Evolutionary conservation across 2,888 invertebrate species (phyloP).

Genomic region (Chymomyza procnemis): DNA sequence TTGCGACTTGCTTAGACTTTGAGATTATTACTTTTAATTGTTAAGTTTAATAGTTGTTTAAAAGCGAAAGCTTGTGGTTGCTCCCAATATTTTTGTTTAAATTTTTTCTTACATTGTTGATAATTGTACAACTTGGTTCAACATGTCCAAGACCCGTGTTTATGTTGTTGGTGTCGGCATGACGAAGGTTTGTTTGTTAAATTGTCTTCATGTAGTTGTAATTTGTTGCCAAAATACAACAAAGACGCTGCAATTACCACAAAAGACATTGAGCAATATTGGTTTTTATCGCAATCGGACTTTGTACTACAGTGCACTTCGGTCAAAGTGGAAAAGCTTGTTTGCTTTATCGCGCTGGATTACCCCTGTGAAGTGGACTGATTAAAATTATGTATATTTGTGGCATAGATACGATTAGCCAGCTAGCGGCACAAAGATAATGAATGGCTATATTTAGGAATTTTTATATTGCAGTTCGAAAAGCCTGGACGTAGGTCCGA

Average conservation of each 20-base stretch:
- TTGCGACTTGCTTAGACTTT: neutral
- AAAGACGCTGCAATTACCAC: slow-evolving; percentile 23
- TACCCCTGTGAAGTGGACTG: neutral
- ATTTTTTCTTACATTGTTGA: neutral
- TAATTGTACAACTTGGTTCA: neutral
- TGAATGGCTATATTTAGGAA: neutral
- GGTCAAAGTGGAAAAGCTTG: slow-evolving; percentile 36
- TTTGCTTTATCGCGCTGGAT: neutral
- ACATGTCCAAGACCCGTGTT: slow-evolving; percentile 80
- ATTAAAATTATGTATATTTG: neutral
- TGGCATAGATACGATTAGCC: neutral
- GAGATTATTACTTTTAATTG: neutral
- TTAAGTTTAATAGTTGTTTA: slow-evolving; percentile 34
- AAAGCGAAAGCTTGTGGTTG: slow-evolving; percentile 25
- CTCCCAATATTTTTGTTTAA: neutral
- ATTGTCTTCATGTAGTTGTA: neutral
- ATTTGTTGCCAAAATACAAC: neutral
- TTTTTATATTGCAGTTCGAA: slow-evolving; percentile 84
- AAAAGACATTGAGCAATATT: slow-evolving; percentile 13
- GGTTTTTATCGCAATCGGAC: slow-evolving; percentile 44
- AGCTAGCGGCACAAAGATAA: neutral
- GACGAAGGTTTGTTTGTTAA: slow-evolving; percentile 88
- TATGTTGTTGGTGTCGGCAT: slow-evolving; percentile 97
- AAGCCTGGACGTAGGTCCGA: slow-evolving; percentile 91
- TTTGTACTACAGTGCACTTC: slow-evolving; percentile 56